phyloP scores from a whole-genome alignment of 2,113 vertebrate species.

The Entomyzon cyanotis region DNA sequence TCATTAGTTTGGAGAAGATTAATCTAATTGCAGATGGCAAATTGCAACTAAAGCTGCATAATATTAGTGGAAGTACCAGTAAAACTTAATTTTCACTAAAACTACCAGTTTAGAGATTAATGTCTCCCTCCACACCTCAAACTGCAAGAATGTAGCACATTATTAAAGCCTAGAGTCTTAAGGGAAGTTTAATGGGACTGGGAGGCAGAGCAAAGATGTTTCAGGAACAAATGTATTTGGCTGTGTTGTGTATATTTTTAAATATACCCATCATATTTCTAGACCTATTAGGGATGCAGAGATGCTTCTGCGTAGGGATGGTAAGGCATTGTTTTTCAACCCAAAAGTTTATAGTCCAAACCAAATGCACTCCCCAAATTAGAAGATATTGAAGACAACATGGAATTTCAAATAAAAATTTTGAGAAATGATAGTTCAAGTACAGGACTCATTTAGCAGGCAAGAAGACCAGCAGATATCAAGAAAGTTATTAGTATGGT shows the following conservation, averaged over 20 bases:
- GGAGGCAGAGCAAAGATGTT: not conserved
- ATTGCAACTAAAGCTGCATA: constrained; percentile 33
- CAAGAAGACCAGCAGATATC: not conserved
- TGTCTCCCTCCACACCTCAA: not conserved
- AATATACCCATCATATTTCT: not conserved
- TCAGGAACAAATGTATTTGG: not conserved
- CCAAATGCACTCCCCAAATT: not conserved
- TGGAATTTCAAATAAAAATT: not conserved
- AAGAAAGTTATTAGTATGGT: not conserved
- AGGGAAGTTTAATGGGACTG: not conserved
- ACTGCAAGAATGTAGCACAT: not conserved
- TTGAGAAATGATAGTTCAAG: not conserved
- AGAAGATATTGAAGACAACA: not conserved
- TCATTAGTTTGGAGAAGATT: constrained; percentile 36
- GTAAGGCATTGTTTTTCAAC: not conserved
- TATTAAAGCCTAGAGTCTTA: not conserved
- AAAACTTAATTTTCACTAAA: constrained; percentile 47
- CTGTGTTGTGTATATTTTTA: not conserved
- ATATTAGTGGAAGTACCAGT: constrained; percentile 25
- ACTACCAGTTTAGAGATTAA: not conserved
- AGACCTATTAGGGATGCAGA: not conserved
- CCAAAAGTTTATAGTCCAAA: not conserved
- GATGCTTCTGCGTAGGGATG: not conserved
- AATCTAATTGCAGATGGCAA: constrained; percentile 40
- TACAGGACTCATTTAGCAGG: not conserved